Evolutionary conservation across 2,113 vertebrate genomes (phyloP).

Genomic region (Gasterosteus nipponicus): DNA sequence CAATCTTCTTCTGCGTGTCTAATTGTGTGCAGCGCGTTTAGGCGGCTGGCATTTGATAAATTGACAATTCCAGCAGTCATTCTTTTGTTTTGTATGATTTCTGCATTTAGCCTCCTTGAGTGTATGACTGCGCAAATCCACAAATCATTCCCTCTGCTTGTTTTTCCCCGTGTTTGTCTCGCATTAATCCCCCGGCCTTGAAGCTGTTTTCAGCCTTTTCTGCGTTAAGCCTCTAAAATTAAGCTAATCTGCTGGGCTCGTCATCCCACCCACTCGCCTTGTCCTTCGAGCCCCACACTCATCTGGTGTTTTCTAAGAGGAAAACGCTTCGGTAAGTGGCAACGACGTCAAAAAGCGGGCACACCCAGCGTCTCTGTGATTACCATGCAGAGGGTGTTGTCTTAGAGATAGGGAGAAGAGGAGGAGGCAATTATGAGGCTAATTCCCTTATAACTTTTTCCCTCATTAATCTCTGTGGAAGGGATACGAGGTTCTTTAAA

Average conservation of each 20-base stretch:
- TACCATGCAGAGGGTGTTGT: conserved; percentile 56
- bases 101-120: conserved; percentile 33
- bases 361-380: conserved; percentile 37
- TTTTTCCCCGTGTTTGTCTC: conserved; percentile 31
- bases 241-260: conserved; percentile 49
- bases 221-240: conserved; percentile 53
- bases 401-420: conserved; percentile 62
- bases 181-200: conserved; percentile 36
- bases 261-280: conserved; percentile 31
- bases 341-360: conserved; percentile 29
- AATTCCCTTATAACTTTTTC: conserved; percentile 54
- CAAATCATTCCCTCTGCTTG: conserved; percentile 37
- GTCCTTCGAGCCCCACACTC: conserved; percentile 22
- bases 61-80: conserved; percentile 42
- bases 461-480: conserved; percentile 59
- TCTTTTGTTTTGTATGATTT: conserved; percentile 55
- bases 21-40: conserved; percentile 37
- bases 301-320: background rate
- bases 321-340: conserved; percentile 24
- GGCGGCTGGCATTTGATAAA: conserved; percentile 41
- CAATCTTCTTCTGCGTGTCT: background rate
- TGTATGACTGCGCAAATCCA: conserved; percentile 48
- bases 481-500: conserved; percentile 55
- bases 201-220: conserved; percentile 19
- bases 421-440: conserved; percentile 55